A percentile compares a stretch with the other conserved stretches of the same genome.
These are phyloP conservation scores for Saguinus midas DNA, from an alignment of 2,113 vertebrate genomes.

Conservation along the genomic window DNA sequence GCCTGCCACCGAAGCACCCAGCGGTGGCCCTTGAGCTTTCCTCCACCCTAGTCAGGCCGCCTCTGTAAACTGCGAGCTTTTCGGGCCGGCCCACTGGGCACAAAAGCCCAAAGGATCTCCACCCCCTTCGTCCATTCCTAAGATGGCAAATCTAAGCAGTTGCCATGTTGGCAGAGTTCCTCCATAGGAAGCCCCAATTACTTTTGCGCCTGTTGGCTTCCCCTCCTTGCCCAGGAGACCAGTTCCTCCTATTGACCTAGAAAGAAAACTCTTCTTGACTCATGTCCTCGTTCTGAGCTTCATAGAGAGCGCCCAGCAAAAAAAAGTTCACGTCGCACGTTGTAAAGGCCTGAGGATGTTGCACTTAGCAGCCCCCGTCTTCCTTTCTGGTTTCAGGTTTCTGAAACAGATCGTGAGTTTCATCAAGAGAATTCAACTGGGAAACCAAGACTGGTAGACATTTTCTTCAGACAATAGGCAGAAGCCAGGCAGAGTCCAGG, in stretches of 20 bases:
- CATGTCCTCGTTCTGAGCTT: neutral
- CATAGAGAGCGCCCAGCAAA: neutral
- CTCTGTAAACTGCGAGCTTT: neutral
- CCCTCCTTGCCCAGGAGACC: neutral
- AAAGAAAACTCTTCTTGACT: slow-evolving; percentile 14
- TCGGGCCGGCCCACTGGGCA: slow-evolving; percentile 51
- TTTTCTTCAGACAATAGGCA: slow-evolving; percentile 55
- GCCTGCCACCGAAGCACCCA: neutral
- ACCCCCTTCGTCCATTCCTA: slow-evolving; percentile 56
- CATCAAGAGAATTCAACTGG: slow-evolving; percentile 46
- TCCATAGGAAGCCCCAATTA: neutral
- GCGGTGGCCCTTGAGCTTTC: neutral
- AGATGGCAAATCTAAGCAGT: slow-evolving; percentile 6
- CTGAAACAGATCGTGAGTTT: slow-evolving; percentile 46
- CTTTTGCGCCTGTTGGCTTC: slow-evolving; percentile 43
- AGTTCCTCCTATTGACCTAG: slow-evolving; percentile 39
- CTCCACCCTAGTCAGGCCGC: neutral
- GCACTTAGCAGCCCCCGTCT: neutral
- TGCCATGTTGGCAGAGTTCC: neutral
- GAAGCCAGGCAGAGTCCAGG: slow-evolving; percentile 6
- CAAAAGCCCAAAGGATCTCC: slow-evolving; percentile 59
- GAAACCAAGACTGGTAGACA: slow-evolving; percentile 46
- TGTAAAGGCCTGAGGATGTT: neutral
- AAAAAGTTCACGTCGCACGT: neutral
- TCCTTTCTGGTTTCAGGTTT: slow-evolving; percentile 74